phyloP scores from a whole-genome alignment of 2,888 invertebrate genomes.

The Neelides folsomi region DNA sequence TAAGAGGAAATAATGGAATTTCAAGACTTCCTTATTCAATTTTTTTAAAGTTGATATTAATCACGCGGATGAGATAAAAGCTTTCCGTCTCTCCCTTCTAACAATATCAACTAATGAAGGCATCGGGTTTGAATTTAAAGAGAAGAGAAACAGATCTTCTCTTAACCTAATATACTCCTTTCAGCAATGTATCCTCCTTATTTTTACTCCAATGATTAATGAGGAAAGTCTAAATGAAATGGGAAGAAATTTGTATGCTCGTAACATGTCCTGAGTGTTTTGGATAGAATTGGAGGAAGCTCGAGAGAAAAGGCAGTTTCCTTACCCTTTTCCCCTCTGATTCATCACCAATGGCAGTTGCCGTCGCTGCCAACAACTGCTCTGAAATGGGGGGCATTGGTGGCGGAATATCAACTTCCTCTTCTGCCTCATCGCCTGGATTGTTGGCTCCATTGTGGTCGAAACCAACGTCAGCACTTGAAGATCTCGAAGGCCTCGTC shows the following conservation, averaged over 20 bases:
- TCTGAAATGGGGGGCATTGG: slow-evolving; percentile 93
- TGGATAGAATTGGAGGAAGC: too few relatives aligned
- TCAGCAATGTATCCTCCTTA: neutral
- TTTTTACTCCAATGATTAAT: neutral
- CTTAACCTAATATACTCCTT: too few relatives aligned
- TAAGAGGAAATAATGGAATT: too few relatives aligned
- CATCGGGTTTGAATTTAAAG: too few relatives aligned
- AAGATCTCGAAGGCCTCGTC: slow-evolving; percentile 17
- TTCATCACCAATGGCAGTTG: slow-evolving; percentile 36
- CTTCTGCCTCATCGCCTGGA: slow-evolving; percentile 59
- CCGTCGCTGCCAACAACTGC: slow-evolving; percentile 41
- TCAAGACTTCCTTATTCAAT: too few relatives aligned
- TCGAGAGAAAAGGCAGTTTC: slow-evolving; percentile 25
- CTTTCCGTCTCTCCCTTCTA: too few relatives aligned
- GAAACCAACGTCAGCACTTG: slow-evolving; percentile 23
- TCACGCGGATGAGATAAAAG: too few relatives aligned
- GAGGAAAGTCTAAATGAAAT: neutral
- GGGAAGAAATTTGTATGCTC: slow-evolving; percentile 27
- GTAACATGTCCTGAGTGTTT: neutral
- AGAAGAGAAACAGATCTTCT: too few relatives aligned
- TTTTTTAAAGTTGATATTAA: too few relatives aligned
- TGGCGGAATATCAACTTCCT: slow-evolving; percentile 74
- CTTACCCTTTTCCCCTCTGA: slow-evolving; percentile 50
- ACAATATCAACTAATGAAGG: too few relatives aligned
- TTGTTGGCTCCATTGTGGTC: slow-evolving; percentile 16